Conservation (phyloP, 2,888 invertebrate species). For the Lycophotia porphyrea region DNA sequence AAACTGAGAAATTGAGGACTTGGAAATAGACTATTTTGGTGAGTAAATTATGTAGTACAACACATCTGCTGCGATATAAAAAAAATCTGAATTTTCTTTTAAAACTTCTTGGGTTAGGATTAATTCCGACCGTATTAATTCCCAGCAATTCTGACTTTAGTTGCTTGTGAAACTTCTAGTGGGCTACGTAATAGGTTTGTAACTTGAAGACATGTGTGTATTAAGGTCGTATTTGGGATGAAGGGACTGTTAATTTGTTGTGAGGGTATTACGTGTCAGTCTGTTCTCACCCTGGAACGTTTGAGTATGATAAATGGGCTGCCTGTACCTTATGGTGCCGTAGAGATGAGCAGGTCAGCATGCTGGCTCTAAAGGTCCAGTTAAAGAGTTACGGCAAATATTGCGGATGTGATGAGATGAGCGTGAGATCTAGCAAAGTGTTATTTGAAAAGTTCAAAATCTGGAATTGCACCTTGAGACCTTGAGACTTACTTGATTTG, state of each 20-base stretch:
- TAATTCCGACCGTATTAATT: not conserved
- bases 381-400: not conserved
- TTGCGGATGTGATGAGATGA: not conserved
- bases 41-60: not conserved
- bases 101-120: not conserved
- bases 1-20: not conserved
- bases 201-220: not conserved
- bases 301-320: not conserved
- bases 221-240: not conserved
- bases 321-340: not conserved
- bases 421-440: not conserved
- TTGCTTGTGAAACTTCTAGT: not conserved
- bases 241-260: slow-evolving; percentile 1
- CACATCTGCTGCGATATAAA: no score
- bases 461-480: no score
- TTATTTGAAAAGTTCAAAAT: no score
- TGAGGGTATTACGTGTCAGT: not conserved
- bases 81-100: not conserved
- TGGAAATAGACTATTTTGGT: no score
- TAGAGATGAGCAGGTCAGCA: not conserved
- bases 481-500: no score
- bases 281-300: not conserved
- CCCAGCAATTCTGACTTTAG: not conserved
- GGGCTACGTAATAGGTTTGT: not conserved
- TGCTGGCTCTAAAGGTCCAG: not conserved